phyloP scores from a whole-genome alignment of 2,797 vertebrate species.

The Kryptopterus vitreolus region DNA sequence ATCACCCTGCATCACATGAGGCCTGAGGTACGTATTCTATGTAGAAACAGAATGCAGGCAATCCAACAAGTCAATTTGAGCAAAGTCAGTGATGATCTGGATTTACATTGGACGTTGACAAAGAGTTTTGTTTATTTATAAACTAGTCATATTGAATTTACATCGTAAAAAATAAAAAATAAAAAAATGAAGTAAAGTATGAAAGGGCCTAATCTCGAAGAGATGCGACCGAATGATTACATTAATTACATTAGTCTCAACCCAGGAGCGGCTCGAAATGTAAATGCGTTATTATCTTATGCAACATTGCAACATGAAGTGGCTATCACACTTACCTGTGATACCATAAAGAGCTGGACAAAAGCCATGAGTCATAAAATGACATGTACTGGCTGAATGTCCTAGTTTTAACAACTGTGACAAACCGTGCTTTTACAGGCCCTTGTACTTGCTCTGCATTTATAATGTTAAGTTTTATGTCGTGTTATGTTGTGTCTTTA shows the following conservation, averaged over 20 bases:
- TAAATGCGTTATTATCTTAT: neutral
- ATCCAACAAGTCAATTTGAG: neutral
- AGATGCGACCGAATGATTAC: neutral
- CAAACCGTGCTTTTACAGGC: neutral
- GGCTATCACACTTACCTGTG: neutral
- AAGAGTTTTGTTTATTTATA: neutral
- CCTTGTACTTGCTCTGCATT: neutral
- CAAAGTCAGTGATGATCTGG: slow-evolving; percentile 20
- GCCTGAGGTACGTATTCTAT: slow-evolving; percentile 26
- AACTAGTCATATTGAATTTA: neutral
- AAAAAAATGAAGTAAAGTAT: neutral
- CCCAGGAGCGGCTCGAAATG: neutral
- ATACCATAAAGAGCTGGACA: neutral
- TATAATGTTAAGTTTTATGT: neutral
- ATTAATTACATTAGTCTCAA: neutral
- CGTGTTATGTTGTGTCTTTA: neutral
- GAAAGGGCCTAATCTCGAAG: neutral
- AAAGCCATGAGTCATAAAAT: slow-evolving; percentile 15
- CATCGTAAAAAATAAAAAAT: neutral
- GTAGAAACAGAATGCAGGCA: slow-evolving; percentile 25
- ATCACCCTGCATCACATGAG: slow-evolving; percentile 34
- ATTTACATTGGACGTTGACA: neutral
- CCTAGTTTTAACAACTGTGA: slow-evolving; percentile 1
- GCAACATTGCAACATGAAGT: slow-evolving; percentile 10
- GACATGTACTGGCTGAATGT: slow-evolving; percentile 4